phyloP scores from a whole-genome alignment of 2,797 vertebrate genomes.

The Hirundo rustica region DNA sequence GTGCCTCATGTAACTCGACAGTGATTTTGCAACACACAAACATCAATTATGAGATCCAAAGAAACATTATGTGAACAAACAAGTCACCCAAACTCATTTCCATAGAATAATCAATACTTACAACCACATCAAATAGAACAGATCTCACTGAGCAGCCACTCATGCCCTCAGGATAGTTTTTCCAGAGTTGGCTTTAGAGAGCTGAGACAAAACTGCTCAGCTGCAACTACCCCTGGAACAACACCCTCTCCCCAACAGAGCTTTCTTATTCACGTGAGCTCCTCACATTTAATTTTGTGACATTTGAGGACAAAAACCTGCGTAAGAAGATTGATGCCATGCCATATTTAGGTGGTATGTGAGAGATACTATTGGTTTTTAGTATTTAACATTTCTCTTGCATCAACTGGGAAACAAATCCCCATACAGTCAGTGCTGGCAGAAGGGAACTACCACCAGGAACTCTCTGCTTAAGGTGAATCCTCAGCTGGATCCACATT shows the following conservation, averaged over 20 bases:
- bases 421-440: fast-evolving
- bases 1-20: neutral
- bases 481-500: neutral
- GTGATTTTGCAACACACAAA: neutral
- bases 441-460: neutral
- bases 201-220: neutral
- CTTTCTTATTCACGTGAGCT: neutral
- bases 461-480: neutral
- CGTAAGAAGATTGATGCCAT: neutral
- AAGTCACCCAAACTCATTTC: neutral
- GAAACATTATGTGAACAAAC: neutral
- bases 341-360: neutral
- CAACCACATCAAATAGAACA: slow-evolving; percentile 5
- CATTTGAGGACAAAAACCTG: neutral
- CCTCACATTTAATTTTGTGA: neutral
- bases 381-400: neutral
- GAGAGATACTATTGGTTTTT: neutral
- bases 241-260: neutral
- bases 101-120: slow-evolving; percentile 23
- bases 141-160: neutral
- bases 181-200: neutral
- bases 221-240: neutral
- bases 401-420: neutral
- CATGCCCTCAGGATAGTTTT: neutral
- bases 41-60: neutral